A percentile compares a stretch with the other conserved stretches of the same genome.
phyloP scores from a whole-genome alignment of 1,140 invertebrate species.

The Catajapyx aquilonaris region DNA sequence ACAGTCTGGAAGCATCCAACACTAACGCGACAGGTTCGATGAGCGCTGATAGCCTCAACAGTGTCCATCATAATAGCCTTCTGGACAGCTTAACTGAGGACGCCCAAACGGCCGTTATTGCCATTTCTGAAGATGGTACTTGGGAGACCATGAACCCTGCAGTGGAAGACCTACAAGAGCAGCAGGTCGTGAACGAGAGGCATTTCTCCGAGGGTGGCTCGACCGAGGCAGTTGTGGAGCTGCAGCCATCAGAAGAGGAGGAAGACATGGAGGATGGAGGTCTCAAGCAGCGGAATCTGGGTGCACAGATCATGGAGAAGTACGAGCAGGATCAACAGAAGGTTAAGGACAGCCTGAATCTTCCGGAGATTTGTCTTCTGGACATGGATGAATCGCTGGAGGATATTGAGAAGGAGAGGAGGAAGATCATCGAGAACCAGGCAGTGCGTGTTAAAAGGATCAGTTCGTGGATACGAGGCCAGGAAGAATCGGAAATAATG shows the following conservation, averaged over 20 bases:
- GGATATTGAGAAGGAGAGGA: conserved; percentile 12
- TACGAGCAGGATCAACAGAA: conserved; percentile 12
- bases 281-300: conserved; percentile 9
- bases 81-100: not conserved
- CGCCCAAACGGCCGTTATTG: not conserved
- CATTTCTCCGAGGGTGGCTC: not conserved
- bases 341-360: conserved; percentile 10
- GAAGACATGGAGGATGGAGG: not conserved
- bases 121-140: not conserved
- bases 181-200: not conserved
- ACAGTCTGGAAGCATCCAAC: too few relatives aligned
- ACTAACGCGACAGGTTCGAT: too few relatives aligned
- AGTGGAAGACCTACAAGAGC: not conserved
- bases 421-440: conserved; percentile 13
- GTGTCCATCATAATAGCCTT: not conserved
- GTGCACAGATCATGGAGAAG: conserved; percentile 14
- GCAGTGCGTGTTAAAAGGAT: conserved; percentile 14
- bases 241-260: not conserved
- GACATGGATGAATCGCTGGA: conserved; percentile 14
- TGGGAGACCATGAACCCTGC: not conserved
- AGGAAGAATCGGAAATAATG: not conserved
- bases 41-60: not conserved
- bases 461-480: conserved; percentile 12
- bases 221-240: not conserved
- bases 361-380: conserved; percentile 13